These are phyloP conservation scores for Xiphorhynchus elegans DNA, from an alignment of 2,113 vertebrate genomes.

Conservation along the genomic window DNA sequence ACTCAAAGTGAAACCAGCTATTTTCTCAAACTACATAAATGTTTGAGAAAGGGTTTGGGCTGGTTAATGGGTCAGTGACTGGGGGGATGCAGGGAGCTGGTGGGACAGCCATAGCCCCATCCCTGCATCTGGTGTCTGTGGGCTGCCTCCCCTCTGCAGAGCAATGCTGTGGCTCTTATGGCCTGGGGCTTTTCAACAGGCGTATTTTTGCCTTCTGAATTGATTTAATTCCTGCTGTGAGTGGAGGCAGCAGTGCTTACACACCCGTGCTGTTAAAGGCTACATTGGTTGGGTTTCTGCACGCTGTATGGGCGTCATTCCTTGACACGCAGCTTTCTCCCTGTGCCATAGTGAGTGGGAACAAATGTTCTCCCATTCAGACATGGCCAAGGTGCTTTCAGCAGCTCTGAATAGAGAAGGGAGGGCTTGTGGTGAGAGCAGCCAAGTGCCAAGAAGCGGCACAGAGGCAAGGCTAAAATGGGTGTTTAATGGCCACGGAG, in stretches of 20 bases:
- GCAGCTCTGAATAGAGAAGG: not conserved
- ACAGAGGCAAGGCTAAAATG: not conserved
- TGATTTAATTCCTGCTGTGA: fast-evolving
- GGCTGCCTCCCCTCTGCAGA: not conserved
- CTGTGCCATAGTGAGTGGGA: not conserved
- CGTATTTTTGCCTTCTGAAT: fast-evolving
- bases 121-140: fast-evolving
- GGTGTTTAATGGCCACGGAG: not conserved
- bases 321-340: not conserved
- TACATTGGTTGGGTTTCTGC: fast-evolving
- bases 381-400: not conserved
- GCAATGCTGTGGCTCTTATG: fast-evolving
- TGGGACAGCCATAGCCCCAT: fast-evolving
- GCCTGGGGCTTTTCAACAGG: not conserved
- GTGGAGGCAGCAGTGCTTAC: not conserved
- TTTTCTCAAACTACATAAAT: not conserved
- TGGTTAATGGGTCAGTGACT: not conserved
- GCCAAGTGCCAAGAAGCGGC: not conserved
- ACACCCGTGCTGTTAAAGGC: fast-evolving
- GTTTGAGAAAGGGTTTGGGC: not conserved
- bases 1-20: not conserved
- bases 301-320: fast-evolving
- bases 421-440: not conserved
- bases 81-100: not conserved
- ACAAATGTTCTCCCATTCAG: not conserved